Conservation (phyloP, 2,797 vertebrate species). For the Melanotaenia nigrans region DNA sequence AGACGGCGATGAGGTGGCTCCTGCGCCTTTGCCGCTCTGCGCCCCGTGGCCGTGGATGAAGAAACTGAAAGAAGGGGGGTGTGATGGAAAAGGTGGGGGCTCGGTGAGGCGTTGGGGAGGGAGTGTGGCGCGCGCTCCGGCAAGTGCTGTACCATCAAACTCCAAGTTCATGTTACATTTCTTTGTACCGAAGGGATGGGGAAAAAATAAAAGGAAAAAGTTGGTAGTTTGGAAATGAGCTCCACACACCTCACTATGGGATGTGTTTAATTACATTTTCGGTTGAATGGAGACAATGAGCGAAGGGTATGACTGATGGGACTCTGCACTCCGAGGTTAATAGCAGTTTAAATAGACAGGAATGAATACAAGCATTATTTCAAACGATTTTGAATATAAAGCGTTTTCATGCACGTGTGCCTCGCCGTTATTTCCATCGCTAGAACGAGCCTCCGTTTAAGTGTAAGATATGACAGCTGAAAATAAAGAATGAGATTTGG, state of each 20-base stretch:
- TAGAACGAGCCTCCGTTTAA: not conserved
- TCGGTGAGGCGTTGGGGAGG: not conserved
- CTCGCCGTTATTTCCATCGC: not conserved
- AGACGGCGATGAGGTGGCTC: conserved; percentile 10
- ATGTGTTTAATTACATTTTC: conserved; percentile 17
- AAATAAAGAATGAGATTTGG: not conserved
- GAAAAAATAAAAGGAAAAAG: conserved; percentile 11
- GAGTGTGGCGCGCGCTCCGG: conserved; percentile 32
- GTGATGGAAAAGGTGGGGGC: not conserved
- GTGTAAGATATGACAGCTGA: not conserved
- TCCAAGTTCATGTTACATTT: conserved; percentile 3
- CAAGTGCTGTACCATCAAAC: not conserved
- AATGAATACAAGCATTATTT: not conserved
- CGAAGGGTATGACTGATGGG: not conserved
- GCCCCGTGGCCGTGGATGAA: conserved; percentile 50
- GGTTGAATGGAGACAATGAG: conserved; percentile 14
- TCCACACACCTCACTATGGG: not conserved
- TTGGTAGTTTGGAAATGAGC: conserved; percentile 12
- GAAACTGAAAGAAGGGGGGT: too few relatives aligned
- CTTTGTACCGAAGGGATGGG: not conserved
- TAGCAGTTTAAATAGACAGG: not conserved
- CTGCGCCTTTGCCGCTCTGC: conserved; percentile 42
- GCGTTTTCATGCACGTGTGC: not conserved
- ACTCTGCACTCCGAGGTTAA: not conserved
- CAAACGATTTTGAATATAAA: not conserved